Base-by-base conservation (phyloP, 1,140 invertebrate genomes). In the Tyrophagus putrescentiae region DNA sequence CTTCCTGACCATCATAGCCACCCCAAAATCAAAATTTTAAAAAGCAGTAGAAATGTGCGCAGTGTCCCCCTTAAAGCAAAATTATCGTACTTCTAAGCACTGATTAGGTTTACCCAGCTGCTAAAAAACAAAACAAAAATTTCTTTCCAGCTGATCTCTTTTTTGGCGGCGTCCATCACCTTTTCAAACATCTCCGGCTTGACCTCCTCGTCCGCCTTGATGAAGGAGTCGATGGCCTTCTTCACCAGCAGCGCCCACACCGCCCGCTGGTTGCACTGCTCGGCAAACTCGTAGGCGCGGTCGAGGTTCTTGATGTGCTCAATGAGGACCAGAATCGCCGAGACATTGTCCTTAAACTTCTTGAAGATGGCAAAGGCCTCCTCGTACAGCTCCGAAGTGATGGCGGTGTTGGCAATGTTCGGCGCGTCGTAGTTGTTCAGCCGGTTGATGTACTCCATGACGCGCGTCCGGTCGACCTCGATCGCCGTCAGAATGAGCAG, bases 291-390 rank as follows among this genome's bases (percentile, higher is more conserved):
- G 69, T 98, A 98, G 11, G 96, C 96, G 58, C 96, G 78, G 72
- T 99, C 94, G 66, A 98, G 75, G 72, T 98, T 96, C 65, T 85
- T 85, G 23, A 98, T 90, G 76, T 98, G 87, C 66, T 99, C 95
- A 67, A 99, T 98, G 53, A 98, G 73, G 25, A 98, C 94, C 77
- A 97, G 92, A 68, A 99, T 96, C 62, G 96, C 96, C 1, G 92
- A 97, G 0, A 93, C 95, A 72, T 99, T 99, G 39, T 98, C 96
- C 72, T 98, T 94, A 73, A 99, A 99, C 72, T 98, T 98, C 75
- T 95, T 97, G 77, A 96, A 99, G 64, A 99, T 98, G 1, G 95
- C 95, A 71, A 99, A 99, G 2, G 96, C 96, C 76, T 99, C 96
- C 73, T 99, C 96, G 70, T 87, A 99, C 4, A 98, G 75, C 70